phyloP scores from a whole-genome alignment of 2,797 vertebrate species.

The Sternotherus odoratus region DNA sequence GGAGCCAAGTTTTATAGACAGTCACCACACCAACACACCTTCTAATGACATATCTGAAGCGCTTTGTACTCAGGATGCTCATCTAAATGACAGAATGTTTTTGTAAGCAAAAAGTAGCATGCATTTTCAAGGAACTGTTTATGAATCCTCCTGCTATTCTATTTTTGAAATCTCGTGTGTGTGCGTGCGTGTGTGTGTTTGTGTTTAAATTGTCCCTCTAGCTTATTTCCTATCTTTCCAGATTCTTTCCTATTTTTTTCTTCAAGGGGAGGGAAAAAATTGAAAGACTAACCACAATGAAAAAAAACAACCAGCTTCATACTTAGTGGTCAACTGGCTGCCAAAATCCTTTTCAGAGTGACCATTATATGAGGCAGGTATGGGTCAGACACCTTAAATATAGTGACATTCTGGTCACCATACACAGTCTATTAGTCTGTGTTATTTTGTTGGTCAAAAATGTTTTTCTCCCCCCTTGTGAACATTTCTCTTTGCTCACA shows the following conservation, averaged over 20 bases:
- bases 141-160: conserved; percentile 39
- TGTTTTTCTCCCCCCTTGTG: conserved; percentile 33
- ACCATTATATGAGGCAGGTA: conserved; percentile 60
- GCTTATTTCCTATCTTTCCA: conserved; percentile 48
- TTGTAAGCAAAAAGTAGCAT: conserved; percentile 72
- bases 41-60: conserved; percentile 77
- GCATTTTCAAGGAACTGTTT: conserved; percentile 62
- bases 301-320: conserved; percentile 21
- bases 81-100: conserved; percentile 72
- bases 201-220: neutral
- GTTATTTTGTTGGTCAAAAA: conserved; percentile 7
- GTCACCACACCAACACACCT: conserved; percentile 82
- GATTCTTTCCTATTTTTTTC: neutral
- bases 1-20: conserved; percentile 80
- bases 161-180: conserved; percentile 56
- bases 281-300: conserved; percentile 35
- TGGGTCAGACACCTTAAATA: conserved; percentile 61
- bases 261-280: neutral
- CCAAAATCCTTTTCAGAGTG: conserved; percentile 54
- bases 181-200: neutral
- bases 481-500: conserved; percentile 39
- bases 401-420: conserved; percentile 42
- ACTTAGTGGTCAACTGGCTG: conserved; percentile 42
- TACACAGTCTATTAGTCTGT: conserved; percentile 47
- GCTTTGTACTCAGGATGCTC: conserved; percentile 75